phyloP scores from a whole-genome alignment of 2,113 vertebrate genomes.

The Columba janthina region DNA sequence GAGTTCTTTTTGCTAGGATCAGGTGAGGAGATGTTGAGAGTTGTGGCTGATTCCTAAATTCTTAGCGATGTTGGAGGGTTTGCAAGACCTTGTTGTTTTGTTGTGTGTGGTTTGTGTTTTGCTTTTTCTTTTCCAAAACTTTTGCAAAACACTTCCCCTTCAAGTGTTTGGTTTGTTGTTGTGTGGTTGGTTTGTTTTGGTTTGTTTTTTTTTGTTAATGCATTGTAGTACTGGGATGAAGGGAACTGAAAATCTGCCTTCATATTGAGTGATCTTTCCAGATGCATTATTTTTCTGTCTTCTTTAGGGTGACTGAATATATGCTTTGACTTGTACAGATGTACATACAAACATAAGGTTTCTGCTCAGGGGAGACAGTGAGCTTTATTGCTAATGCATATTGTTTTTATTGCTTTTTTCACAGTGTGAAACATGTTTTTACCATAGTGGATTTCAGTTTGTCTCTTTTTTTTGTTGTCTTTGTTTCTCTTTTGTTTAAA shows the following conservation, averaged over 20 bases:
- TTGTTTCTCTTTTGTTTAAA: background rate
- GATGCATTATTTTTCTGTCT: background rate
- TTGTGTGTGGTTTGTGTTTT: too few relatives aligned
- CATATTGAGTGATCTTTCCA: background rate
- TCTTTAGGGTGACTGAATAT: background rate
- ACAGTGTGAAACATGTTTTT: background rate
- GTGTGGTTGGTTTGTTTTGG: background rate
- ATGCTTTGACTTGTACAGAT: background rate
- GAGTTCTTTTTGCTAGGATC: background rate
- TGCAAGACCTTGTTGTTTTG: background rate
- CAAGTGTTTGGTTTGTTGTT: background rate
- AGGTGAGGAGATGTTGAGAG: background rate
- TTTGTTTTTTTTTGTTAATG: background rate
- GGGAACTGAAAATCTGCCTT: background rate
- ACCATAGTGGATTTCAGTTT: background rate
- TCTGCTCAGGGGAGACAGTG: background rate
- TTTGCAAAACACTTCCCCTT: background rate
- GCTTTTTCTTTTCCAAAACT: background rate
- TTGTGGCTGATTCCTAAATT: background rate
- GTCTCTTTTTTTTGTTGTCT: background rate
- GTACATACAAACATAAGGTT: background rate
- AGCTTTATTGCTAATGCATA: background rate
- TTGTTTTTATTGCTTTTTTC: background rate
- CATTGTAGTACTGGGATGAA: background rate
- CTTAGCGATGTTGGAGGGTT: background rate